Base-by-base conservation (phyloP, 1,140 invertebrate species). In the Panonychus citri region DNA sequence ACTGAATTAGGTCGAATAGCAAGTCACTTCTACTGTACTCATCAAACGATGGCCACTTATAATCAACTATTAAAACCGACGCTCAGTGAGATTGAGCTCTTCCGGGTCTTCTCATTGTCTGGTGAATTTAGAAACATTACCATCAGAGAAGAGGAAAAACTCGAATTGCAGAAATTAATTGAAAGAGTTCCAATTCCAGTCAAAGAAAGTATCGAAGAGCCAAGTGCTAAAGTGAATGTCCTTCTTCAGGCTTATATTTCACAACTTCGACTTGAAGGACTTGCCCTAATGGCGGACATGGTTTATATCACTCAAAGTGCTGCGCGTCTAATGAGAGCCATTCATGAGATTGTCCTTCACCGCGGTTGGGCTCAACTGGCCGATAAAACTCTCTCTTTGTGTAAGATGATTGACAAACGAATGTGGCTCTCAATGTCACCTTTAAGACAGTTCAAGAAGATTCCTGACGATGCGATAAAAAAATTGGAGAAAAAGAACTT, bases 371-470 rank as follows among this genome's bases (percentile, higher is more conserved):
- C 94, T 0, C 88, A 95, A 65, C 67, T 98, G 28, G 87, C 91
- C 21, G 90, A 97, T 67, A 97, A 98, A 70, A 82, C 89, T 13
- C 69, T 99, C 0, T 80, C 87, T 1, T 74, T 99, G 1, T 96
- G 90, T 68, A 99, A 99, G 72, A 99, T 98, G 94, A 88, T 98
- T 53, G 91, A 98, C 68, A 77, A 87, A 19, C 76, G 94, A 25
- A 72, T 71, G 70, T 99, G 95, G 95, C 91, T 97, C 69, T 95
- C 89, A 0, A 95, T 99, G 89, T 96, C 89, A 40, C 95, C 95
- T 3, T 70, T 99, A 1, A 73, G 95, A 24, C 95, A 99, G 68
- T 99, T 99, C 68, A 78, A 83, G 40, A 97, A 97, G 67, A 93
- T 98, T 76, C 93, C 93, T 0, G 87, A 94, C 63, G 93, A 99